These are phyloP conservation scores for Hypanus sabinus DNA, from an alignment of 2,113 vertebrate species.

Conservation along the genomic window DNA sequence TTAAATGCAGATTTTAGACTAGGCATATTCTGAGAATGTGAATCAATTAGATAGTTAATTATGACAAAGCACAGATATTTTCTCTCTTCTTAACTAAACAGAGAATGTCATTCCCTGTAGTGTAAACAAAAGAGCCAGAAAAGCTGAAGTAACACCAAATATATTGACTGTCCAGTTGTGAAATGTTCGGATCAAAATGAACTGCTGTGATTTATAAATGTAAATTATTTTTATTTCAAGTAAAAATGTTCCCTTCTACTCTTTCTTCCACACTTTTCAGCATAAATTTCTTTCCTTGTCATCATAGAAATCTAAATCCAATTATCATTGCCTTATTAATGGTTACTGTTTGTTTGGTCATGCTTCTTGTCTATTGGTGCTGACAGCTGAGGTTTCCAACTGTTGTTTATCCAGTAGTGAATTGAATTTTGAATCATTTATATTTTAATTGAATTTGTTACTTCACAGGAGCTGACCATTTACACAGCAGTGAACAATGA, in stretches of 20 bases:
- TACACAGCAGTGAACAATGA: background rate
- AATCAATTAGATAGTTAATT: background rate
- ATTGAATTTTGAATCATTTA: constrained; percentile 31
- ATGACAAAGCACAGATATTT: background rate
- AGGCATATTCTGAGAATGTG: background rate
- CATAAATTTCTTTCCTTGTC: background rate
- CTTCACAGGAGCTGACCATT: constrained; percentile 14
- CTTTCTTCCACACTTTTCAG: constrained; percentile 23
- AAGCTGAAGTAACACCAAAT: background rate
- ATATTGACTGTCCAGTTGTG: background rate
- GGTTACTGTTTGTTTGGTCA: constrained; percentile 1
- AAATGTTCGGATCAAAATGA: background rate
- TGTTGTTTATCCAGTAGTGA: constrained; percentile 30
- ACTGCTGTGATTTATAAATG: background rate
- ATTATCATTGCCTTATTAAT: constrained; percentile 30
- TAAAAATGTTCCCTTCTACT: background rate
- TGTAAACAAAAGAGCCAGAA: background rate
- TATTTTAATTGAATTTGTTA: constrained; percentile 31
- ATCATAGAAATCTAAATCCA: constrained; percentile 8
- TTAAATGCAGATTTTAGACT: background rate
- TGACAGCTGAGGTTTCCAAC: constrained; percentile 31
- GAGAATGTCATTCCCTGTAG: background rate
- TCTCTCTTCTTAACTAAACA: background rate
- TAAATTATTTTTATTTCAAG: background rate
- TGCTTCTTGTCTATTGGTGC: constrained; percentile 5